Evolutionary conservation across 2,113 vertebrate genomes (phyloP), one percentile per base, ranked within the genome.

Genomic region (Alethe castanea): DNA sequence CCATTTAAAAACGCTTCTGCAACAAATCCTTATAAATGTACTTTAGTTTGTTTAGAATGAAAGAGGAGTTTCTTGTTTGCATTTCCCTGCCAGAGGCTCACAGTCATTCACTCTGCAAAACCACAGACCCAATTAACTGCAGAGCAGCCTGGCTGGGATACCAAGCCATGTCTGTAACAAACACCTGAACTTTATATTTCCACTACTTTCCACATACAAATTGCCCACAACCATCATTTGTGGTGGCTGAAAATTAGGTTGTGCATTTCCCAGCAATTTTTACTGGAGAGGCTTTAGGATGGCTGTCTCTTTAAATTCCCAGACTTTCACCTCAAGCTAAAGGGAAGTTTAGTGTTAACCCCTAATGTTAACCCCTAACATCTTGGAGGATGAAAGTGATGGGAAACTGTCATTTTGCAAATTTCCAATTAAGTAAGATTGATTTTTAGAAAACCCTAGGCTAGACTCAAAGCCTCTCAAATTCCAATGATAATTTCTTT

Each of bases 171-270:
- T 59, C 79, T 79, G 18, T 38, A 79, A 60, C 69, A 26, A 81
- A 66, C 92, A 95, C 91, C 91, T 93, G 70, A 94, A 78, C 53
- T 69, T 92, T 17, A 0, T 45, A 64, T 89, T 95, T 84, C 84
- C 78, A 87, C 73, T n/a, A 3, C 17, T 92, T 95, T 73, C 45
- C 82, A 45, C 61, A 1, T 11, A 84, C 44, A 70, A 79, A 88
- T 76, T 86, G 33, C 79, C 71, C 82, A 57, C 52, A 81, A 4
- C 35, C 88, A 18, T n/a, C 50, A 33, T 93, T 91, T 93, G 83
- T 52, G 86, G 92, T 38, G 48, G 45, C 6, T 78, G 60, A 48
- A 94, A 90, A 90, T 86, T 35, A 84, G 64, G 53, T 14, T 44
- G 50, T 77, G 65, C 38, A 35, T 77, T 88, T 76, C 44, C 74